These are phyloP conservation scores for Ametastegia equiseti DNA, from an alignment of 2,888 invertebrate species.

Conservation along the genomic window DNA sequence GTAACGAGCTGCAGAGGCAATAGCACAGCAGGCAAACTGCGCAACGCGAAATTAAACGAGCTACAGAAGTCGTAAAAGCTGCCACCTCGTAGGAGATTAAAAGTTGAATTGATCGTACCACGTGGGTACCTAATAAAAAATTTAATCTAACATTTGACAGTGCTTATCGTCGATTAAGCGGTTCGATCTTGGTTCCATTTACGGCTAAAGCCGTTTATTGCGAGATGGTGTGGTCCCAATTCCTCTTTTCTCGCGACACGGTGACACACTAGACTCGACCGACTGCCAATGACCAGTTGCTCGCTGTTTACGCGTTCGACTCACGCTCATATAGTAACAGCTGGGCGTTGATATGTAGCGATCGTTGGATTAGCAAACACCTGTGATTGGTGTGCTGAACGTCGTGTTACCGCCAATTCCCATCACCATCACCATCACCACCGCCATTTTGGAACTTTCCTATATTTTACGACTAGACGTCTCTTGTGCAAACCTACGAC, in stretches of 20 bases:
- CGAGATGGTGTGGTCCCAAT: constrained; percentile 10
- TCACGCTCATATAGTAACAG: constrained; percentile 19
- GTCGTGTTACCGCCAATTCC: constrained; percentile 34
- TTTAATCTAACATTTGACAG: constrained; percentile 40
- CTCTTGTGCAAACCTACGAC: neutral
- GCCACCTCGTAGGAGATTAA: constrained; percentile 28
- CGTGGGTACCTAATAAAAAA: constrained; percentile 28
- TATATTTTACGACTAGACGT: neutral
- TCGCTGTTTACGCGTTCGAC: constrained; percentile 27
- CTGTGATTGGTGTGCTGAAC: constrained; percentile 25
- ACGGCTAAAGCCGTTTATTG: neutral
- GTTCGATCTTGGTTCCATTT: neutral
- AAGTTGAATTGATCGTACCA: constrained; percentile 25
- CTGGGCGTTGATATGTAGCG: constrained; percentile 30
- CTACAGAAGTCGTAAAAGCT: constrained; percentile 30
- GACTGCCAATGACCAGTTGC: constrained; percentile 28
- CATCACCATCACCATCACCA: neutral
- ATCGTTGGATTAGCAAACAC: constrained; percentile 35
- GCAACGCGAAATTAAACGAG: constrained; percentile 35
- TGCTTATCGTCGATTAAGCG: constrained; percentile 25
- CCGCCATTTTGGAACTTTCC: constrained; percentile 22
- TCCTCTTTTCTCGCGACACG: neutral
- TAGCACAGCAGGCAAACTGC: neutral
- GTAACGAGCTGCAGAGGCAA: constrained; percentile 25
- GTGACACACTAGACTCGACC: neutral